These are phyloP conservation scores for Scophthalmus maximus DNA, from an alignment of 2,113 vertebrate species.

Conservation along the genomic window DNA sequence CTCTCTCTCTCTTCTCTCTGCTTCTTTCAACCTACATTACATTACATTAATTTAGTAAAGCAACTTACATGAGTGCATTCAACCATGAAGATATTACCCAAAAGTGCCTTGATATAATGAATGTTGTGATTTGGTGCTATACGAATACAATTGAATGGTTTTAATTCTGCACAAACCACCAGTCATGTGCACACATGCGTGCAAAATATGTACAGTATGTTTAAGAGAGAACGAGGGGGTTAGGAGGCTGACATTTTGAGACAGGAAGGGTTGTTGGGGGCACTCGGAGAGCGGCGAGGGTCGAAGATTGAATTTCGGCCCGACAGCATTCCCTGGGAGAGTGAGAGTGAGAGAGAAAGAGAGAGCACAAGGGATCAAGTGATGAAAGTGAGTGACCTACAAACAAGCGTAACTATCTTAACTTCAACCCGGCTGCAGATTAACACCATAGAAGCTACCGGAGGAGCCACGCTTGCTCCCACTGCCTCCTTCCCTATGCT, in stretches of 20 bases:
- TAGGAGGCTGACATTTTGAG: constrained; percentile 36
- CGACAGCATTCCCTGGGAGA: constrained; percentile 78
- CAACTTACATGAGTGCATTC: no score
- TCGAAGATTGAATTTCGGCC: constrained; percentile 82
- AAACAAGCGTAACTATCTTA: constrained; percentile 67
- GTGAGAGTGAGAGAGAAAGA: constrained; percentile 51
- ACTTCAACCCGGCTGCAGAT: constrained; percentile 50
- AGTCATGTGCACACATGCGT: neutral
- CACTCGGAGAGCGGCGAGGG: constrained; percentile 13
- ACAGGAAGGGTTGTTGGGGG: constrained; percentile 2
- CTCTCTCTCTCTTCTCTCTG: no score
- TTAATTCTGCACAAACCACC: no score
- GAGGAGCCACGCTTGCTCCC: constrained; percentile 38
- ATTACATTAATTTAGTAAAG: no score
- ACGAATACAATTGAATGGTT: no score
- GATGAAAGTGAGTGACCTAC: constrained; percentile 66
- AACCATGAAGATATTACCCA: no score
- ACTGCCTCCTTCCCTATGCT: no score
- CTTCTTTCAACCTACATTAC: no score
- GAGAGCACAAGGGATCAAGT: constrained; percentile 44
- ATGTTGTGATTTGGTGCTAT: no score
- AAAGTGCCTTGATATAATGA: no score
- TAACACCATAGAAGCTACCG: constrained; percentile 54
- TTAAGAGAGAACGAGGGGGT: constrained; percentile 19
- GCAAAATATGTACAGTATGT: constrained; percentile 43